Evolutionary conservation across 2,888 invertebrate genomes (phyloP).

Genomic region (Agrotis ipsilon): DNA sequence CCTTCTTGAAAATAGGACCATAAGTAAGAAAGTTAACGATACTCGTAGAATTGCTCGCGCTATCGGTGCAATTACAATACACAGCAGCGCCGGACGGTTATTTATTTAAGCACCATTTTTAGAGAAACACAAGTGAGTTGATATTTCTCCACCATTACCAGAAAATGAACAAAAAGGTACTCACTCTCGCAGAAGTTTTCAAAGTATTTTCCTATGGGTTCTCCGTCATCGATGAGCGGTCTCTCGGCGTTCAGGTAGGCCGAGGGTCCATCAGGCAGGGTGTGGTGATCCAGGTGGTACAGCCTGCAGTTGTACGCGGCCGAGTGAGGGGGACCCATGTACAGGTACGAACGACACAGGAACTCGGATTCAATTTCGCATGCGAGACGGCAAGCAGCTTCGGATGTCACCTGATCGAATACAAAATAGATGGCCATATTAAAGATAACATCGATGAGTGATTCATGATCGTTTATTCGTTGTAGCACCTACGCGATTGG

Average conservation of each 20-base stretch:
- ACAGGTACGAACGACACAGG: slow-evolving; percentile 96
- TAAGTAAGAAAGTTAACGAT: slow-evolving; percentile 32
- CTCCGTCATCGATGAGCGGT: slow-evolving; percentile 97
- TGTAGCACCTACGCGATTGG: slow-evolving; percentile 29
- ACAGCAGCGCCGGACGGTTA: neutral
- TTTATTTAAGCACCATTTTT: neutral
- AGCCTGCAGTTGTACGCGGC: slow-evolving; percentile 97
- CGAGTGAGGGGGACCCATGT: slow-evolving; percentile 94
- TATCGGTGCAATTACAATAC: slow-evolving; percentile 27
- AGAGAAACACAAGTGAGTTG: neutral
- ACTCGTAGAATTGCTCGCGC: slow-evolving; percentile 17
- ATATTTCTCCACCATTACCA: neutral
- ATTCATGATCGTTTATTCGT: slow-evolving; percentile 51
- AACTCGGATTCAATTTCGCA: slow-evolving; percentile 98
- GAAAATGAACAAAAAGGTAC: slow-evolving; percentile 72
- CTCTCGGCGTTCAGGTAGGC: slow-evolving; percentile 97
- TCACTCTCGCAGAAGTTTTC: slow-evolving; percentile 98
- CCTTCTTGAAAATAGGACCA: slow-evolving; percentile 40
- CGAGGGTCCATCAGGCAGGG: slow-evolving; percentile 97
- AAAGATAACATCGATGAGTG: slow-evolving; percentile 49
- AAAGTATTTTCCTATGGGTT: slow-evolving; percentile 96
- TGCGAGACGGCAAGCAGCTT: slow-evolving; percentile 96
- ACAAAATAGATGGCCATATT: slow-evolving; percentile 63
- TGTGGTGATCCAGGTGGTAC: slow-evolving; percentile 98
- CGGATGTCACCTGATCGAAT: slow-evolving; percentile 93